Evolutionary conservation across 2,113 vertebrate genomes (phyloP), one percentile per base, ranked within the genome.

Genomic region (Donacobius atricapilla): DNA sequence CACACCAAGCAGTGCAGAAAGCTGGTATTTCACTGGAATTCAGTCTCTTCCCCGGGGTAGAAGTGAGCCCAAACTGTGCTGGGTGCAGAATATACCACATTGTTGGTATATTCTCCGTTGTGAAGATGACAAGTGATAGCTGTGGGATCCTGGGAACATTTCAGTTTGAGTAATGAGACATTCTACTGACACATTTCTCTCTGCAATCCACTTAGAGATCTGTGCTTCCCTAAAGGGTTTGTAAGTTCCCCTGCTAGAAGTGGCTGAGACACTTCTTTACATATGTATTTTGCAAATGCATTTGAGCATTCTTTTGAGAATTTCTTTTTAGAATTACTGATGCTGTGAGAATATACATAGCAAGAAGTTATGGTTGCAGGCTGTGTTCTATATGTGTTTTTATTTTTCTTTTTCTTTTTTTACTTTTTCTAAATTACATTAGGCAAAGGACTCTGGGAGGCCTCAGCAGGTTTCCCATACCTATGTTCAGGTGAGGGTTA

Each of bases 401-500:
- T 63, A 7, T 44, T 6, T 2, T 19, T 45, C 42, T 13, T 1
- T 13, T 71, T 61, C 27, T 71, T 44, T 51, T 72, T 58, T 75
- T 7, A 19, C 7, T 68, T 94, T 77, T 64, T 63, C 63, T 93
- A 37, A 51, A 84, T 85, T 61, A 12, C 68, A 57, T 79, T 89
- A 99, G 99, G 99, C 98, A 39, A 98, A 97, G 48, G 99, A 99
- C 96, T 99, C 99, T 2, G 99, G 99, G 30, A 99, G 98, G 70
- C 99, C 99, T 5, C 97, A 98, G 25, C 97, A 99, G 81, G 98
- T 98, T 25, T 99, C 99, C 20, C 97, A 97, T 37, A 98, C 99
- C 44, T 98, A 97, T 6, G 61, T 99, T 64, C 98, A 96, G 3
- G 98, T 99, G 72, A 97, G 98, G 28, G 99, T 99, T 84, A 99